Percentiles rank a stretch among this genome's conserved stretches.
These are phyloP conservation scores for Drosophila tani DNA, from an alignment of 1,140 invertebrate genomes.

Conservation along the genomic window DNA sequence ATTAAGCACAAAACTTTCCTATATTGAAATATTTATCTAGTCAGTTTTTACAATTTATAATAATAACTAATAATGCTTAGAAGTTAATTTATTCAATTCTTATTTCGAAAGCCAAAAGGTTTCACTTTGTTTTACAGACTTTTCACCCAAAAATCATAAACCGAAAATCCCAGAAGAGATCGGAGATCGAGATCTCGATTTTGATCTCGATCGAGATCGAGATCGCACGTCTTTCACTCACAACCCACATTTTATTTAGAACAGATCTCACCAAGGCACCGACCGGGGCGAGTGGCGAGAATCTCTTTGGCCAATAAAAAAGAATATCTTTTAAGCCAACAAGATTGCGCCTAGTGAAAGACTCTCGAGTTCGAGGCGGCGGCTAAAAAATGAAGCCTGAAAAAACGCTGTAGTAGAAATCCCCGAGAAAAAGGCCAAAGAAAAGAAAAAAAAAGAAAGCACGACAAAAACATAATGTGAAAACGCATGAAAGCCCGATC, in stretches of 20 bases:
- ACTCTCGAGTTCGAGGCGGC: conserved; percentile 18
- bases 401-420: conserved; percentile 56
- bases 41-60: too few relatives aligned
- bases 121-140: conserved; percentile 67
- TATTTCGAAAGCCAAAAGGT: conserved; percentile 40
- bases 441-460: conserved; percentile 74
- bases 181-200: neutral
- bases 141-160: conserved; percentile 71
- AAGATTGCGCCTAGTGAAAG: conserved; percentile 69
- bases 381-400: conserved; percentile 2
- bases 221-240: conserved; percentile 63
- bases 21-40: too few relatives aligned
- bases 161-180: conserved; percentile 24
- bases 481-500: conserved; percentile 78
- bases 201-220: neutral
- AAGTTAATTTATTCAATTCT: too few relatives aligned
- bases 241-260: conserved; percentile 78
- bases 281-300: conserved; percentile 50
- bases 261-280: conserved; percentile 72
- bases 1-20: neutral
- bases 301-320: conserved; percentile 78
- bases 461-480: conserved; percentile 84
- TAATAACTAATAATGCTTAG: neutral
- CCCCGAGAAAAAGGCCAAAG: conserved; percentile 32
- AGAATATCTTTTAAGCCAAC: conserved; percentile 68